phyloP scores from a whole-genome alignment of 37 sponge, comb jelly and placozoan genomes.

The Theonella swinhoei region DNA sequence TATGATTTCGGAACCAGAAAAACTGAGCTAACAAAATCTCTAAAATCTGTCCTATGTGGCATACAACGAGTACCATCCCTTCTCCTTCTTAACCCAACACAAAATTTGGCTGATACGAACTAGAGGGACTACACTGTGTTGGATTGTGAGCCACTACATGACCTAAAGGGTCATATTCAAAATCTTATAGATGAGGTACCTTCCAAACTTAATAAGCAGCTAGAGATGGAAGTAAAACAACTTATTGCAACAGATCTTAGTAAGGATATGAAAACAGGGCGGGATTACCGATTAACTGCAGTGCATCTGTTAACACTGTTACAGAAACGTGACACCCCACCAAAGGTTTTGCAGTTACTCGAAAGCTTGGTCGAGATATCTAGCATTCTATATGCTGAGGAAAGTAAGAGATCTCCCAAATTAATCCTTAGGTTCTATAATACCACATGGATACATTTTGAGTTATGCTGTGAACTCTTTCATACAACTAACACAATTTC shows the following conservation, averaged over 20 bases:
- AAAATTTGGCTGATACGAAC: not conserved
- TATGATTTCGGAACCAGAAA: constrained; percentile 1
- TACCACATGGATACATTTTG: constrained; percentile 16
- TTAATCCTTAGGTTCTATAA: constrained; percentile 27
- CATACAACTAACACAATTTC: not conserved
- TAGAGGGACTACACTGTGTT: constrained; percentile 3
- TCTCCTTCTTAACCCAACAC: constrained; percentile 17
- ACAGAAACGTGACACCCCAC: not conserved
- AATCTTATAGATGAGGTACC: constrained; percentile 14
- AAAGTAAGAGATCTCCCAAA: constrained; percentile 8
- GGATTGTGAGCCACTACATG: too few relatives aligned
- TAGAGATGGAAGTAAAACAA: not conserved
- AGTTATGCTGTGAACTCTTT: too few relatives aligned
- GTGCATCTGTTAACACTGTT: constrained; percentile 11
- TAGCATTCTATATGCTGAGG: constrained; percentile 11
- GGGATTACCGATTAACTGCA: not conserved
- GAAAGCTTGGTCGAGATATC: not conserved
- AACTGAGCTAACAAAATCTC: not conserved
- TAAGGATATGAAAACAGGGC: constrained; percentile 3
- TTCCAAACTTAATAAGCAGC: not conserved
- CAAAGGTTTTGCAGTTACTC: constrained; percentile 3
- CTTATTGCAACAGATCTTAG: not conserved
- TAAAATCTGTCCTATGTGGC: constrained; percentile 17
- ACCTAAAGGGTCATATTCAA: constrained; percentile 27
- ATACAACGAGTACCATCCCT: constrained; percentile 42